phyloP scores from a whole-genome alignment of 1,140 invertebrate species.

The Zaprionus ghesquierei region DNA sequence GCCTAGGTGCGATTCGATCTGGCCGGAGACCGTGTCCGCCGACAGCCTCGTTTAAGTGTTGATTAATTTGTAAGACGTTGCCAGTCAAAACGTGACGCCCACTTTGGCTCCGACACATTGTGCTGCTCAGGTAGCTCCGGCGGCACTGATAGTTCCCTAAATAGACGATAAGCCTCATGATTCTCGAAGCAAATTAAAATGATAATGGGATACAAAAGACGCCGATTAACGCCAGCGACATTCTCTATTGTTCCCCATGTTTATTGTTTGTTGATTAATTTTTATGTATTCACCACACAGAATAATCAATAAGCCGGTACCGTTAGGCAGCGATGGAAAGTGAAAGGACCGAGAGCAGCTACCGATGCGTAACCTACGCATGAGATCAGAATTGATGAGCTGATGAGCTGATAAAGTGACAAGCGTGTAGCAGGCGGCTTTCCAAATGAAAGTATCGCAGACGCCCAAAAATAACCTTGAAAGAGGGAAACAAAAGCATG shows the following conservation, averaged over 20 bases:
- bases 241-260: conserved; percentile 33
- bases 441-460: conserved; percentile 75
- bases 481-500: conserved; percentile 24
- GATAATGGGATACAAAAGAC: conserved; percentile 20
- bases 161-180: conserved; percentile 15
- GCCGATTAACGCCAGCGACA: conserved; percentile 28
- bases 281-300: conserved; percentile 49
- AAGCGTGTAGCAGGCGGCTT: conserved; percentile 39
- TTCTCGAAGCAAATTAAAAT: conserved; percentile 29
- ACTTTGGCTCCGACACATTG: conserved; percentile 27
- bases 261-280: conserved; percentile 64
- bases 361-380: conserved; percentile 46
- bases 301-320: conserved; percentile 34
- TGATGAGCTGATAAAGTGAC: conserved; percentile 11
- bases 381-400: conserved; percentile 9
- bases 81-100: conserved; percentile 55
- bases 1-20: conserved; percentile 28
- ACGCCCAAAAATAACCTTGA: conserved; percentile 65
- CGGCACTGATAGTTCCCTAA: not conserved
- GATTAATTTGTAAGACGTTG: conserved; percentile 75
- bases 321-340: conserved; percentile 55
- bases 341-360: conserved; percentile 62
- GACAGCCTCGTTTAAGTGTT: conserved; percentile 62
- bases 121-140: conserved; percentile 26
- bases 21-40: conserved; percentile 11